A percentile compares a stretch with the other conserved stretches of the same genome.
These are phyloP conservation scores for Schizothorax lantsangensis DNA, from an alignment of 2,797 vertebrate genomes.

Conservation along the genomic window DNA sequence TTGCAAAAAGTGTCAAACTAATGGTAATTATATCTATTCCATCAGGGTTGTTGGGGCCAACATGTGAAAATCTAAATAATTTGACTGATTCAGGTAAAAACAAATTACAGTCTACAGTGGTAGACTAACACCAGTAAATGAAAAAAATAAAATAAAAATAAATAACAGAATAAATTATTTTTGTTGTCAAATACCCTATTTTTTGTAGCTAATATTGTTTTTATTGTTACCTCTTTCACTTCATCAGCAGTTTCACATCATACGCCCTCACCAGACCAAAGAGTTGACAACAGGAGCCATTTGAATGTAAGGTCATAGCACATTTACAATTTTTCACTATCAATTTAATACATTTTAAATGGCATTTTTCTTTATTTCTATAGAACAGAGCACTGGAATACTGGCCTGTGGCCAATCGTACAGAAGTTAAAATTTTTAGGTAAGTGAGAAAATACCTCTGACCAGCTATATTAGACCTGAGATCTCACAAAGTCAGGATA, in stretches of 20 bases:
- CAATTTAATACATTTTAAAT: not conserved
- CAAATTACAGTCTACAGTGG: not conserved
- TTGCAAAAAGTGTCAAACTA: not conserved
- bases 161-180: not conserved
- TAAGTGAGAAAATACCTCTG: conserved; percentile 17
- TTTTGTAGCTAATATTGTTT: not conserved
- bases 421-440: conserved; percentile 51
- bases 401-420: conserved; percentile 40
- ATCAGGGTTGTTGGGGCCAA: conserved; percentile 19
- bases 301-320: conserved; percentile 20
- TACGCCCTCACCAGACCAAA: not conserved
- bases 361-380: not conserved
- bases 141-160: not conserved
- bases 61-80: conserved; percentile 9
- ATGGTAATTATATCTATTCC: not conserved
- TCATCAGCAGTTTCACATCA: conserved; percentile 5
- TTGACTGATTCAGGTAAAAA: conserved; percentile 30
- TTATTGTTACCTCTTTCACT: not conserved
- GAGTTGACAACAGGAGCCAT: not conserved
- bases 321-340: not conserved
- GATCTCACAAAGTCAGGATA: not conserved
- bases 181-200: not conserved
- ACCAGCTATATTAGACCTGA: not conserved
- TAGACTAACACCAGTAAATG: not conserved
- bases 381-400: conserved; percentile 18